phyloP scores from a whole-genome alignment of 2,888 invertebrate genomes.

The Leucozona laternaria region DNA sequence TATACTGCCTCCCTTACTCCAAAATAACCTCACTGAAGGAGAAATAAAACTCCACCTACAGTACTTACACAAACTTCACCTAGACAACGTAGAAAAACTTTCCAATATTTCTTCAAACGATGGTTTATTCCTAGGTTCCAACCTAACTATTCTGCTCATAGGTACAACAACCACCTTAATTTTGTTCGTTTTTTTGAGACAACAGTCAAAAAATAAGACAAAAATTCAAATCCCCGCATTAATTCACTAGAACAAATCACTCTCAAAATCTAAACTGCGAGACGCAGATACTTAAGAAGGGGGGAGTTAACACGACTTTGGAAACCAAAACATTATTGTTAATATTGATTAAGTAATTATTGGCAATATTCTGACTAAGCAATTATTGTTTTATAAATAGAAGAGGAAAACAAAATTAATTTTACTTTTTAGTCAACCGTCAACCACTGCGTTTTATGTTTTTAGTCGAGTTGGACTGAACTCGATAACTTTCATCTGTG shows the following conservation, averaged over 20 bases:
- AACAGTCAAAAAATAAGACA: neutral
- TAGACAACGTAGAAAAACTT: conserved; percentile 16
- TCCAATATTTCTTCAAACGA: neutral
- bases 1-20: neutral
- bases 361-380: too few species aligned
- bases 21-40: too few species aligned
- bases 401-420: too few species aligned
- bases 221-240: neutral
- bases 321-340: too few species aligned
- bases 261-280: neutral
- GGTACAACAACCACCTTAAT: neutral
- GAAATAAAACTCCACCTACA: conserved; percentile 14
- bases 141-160: neutral
- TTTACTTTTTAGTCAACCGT: too few species aligned
- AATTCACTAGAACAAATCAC: neutral
- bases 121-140: neutral
- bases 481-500: too few species aligned
- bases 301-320: too few species aligned
- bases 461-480: too few species aligned
- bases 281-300: too few species aligned
- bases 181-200: neutral
- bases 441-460: too few species aligned
- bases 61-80: conserved; percentile 7
- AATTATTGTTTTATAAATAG: too few species aligned
- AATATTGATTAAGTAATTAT: too few species aligned